Evolutionary conservation across 2,888 invertebrate species (phyloP).

Genomic region (Theretra japonica): DNA sequence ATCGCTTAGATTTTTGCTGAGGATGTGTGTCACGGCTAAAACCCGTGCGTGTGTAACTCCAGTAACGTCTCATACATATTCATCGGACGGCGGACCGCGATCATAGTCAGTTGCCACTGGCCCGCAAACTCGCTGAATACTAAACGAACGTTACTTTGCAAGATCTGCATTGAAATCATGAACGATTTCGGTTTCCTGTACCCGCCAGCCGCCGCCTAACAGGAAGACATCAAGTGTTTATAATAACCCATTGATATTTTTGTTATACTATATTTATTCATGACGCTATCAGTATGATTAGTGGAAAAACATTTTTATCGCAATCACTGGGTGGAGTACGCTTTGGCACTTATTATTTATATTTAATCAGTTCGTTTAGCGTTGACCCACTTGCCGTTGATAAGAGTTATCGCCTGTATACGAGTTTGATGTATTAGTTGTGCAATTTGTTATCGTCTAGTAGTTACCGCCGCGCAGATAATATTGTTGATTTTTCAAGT

Average conservation of each 20-base stretch:
- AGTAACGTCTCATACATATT: slow-evolving; percentile 76
- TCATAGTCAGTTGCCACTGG: slow-evolving; percentile 70
- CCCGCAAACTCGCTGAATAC: slow-evolving; percentile 75
- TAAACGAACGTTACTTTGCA: slow-evolving; percentile 64
- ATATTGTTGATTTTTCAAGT: slow-evolving; percentile 64
- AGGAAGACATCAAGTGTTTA: slow-evolving; percentile 48
- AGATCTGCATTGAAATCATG: slow-evolving; percentile 75
- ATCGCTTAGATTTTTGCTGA: slow-evolving; percentile 55
- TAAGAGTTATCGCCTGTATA: slow-evolving; percentile 68
- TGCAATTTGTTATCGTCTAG: slow-evolving; percentile 68
- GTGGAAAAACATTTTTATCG: slow-evolving; percentile 49
- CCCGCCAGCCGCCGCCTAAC: slow-evolving; percentile 44
- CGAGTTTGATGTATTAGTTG: slow-evolving; percentile 69
- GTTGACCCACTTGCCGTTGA: slow-evolving; percentile 75
- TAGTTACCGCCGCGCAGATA: slow-evolving; percentile 55
- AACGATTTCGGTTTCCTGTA: slow-evolving; percentile 69
- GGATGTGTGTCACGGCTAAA: slow-evolving; percentile 79
- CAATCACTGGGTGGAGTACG: slow-evolving; percentile 42
- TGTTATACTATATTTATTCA: slow-evolving; percentile 43
- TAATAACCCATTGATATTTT: slow-evolving; percentile 27
- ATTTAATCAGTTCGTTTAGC: slow-evolving; percentile 58
- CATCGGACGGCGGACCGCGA: slow-evolving; percentile 65
- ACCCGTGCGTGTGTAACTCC: slow-evolving; percentile 64
- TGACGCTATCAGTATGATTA: slow-evolving; percentile 50
- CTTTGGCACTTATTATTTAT: slow-evolving; percentile 45